Percentiles rank a stretch among this genome's conserved stretches.
These are phyloP conservation scores for Harpalus rubripes DNA, from an alignment of 2,888 invertebrate genomes.

Conservation along the genomic window DNA sequence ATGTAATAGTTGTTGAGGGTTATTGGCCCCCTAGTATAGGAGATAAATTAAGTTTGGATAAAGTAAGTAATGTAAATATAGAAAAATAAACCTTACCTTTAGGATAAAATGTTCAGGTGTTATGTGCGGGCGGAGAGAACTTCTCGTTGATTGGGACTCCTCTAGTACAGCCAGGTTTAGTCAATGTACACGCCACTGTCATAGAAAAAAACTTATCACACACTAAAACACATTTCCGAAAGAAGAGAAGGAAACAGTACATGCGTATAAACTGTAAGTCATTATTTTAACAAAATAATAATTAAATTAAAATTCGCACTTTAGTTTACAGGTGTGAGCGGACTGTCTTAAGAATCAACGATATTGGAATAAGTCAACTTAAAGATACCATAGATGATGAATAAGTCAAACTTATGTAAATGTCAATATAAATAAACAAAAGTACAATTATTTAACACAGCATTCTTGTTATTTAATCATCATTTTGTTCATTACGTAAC, in stretches of 20 bases:
- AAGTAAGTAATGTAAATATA: constrained; percentile 77
- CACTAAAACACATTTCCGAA: constrained; percentile 87
- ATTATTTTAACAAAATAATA: constrained; percentile 23
- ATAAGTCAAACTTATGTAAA: constrained; percentile 53
- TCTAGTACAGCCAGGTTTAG: constrained; percentile 85
- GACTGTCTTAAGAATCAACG: constrained; percentile 88
- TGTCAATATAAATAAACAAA: constrained; percentile 39
- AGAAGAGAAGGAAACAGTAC: constrained; percentile 88
- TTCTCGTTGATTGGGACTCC: constrained; percentile 92
- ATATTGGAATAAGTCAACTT: constrained; percentile 82
- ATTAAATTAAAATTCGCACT: constrained; percentile 67
- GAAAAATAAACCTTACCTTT: background rate
- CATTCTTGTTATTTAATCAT: constrained; percentile 64
- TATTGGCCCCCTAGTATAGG: constrained; percentile 91
- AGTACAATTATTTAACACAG: constrained; percentile 58
- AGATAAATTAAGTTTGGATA: constrained; percentile 89
- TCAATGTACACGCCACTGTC: constrained; percentile 88
- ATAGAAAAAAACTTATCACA: constrained; percentile 91
- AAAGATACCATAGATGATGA: constrained; percentile 77
- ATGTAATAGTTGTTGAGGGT: constrained; percentile 89
- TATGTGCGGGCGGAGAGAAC: constrained; percentile 88
- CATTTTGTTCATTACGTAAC: constrained; percentile 64
- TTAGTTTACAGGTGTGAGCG: constrained; percentile 83
- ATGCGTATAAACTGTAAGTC: constrained; percentile 85
- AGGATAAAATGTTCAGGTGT: constrained; percentile 77